Evolutionary conservation across 2,113 vertebrate genomes (phyloP), one percentile per base, ranked within the genome.

Genomic region (Dicrurus megarhynchus): DNA sequence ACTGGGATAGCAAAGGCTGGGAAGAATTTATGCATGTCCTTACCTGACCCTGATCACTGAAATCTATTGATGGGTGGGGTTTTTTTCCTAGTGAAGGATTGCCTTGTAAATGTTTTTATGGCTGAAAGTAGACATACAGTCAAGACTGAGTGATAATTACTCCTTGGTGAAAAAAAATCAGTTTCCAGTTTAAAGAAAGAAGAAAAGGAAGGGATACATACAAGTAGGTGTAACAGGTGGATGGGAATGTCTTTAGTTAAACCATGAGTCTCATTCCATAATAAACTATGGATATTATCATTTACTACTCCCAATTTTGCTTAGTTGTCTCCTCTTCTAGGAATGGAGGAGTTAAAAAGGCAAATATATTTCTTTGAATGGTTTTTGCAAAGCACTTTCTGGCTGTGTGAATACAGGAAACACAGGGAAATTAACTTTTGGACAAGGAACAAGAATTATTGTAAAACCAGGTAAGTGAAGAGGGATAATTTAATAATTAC

Each of bases 401-500:
- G 88, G 4, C 32, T 91, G 90, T 95, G 94, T 28, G 60, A 68
- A 12, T 24, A 16, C 28, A 69, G 80, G 60, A 93, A 70, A 13
- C 15, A 0, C 3, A 10, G 64, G 8, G 28, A 77, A 89, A 52
- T 19, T 74, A 70, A 61, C 50, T 23, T 89, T 96, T 74, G 77
- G 77, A 35, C 46, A 44, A 89, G 84, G 94, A 89, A 91, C 81
- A 57, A 89, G 56, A 70, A 35, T 89, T 61, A 5, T 44, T 60
- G 28, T 96, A 77, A 77, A 44, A 74, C 59, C 77, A 84, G 89
- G 95, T 93, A 94, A 95, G 94, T 94, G 44, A 91, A 41, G 63
- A 73, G 1, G 5, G 22, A 71, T 35, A 59, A 56, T 86, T 59
- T 60, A 4, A 32, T 69, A 83, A 73, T 84, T 83, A 50, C 12